Evolutionary conservation across 1,140 invertebrate species (phyloP), one percentile per base, ranked within the genome.

Genomic region (Drosophila bipectinata): DNA sequence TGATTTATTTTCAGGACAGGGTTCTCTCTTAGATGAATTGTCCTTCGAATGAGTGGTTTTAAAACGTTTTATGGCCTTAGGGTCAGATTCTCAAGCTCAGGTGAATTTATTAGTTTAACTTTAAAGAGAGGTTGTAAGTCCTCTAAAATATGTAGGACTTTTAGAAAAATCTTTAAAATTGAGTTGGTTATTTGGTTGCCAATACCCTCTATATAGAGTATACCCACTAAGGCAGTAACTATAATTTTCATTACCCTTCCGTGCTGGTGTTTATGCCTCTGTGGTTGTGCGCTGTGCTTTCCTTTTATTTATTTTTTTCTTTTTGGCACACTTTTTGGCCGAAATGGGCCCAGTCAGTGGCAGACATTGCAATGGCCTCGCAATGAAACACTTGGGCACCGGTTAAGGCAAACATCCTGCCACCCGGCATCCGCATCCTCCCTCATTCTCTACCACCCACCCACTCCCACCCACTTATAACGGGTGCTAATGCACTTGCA

Each of bases 401-500:
- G 80, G 74, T 87, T 87, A 78, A 78, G 72, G 73, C 82, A 71
- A 82, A 82, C 79, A 82, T 83, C 79, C 79, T 83, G 72, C 76
- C 39, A 59, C 54, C 39, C 45, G 34, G 41, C 10, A 57, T 41
- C 52, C 21, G 1, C 68, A 55, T 41, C 44, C 45, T n/a, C 34
- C 47, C 47, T 39, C 48, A 6, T 28, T 6, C 5, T 28, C 47
- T 39, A 58, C 47, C 28, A 14, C 49, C 37, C 62, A 41, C 28
- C 44, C 28, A 41, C 48, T 47, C 53, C 54, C 52, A 53, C 54
- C 61, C 51, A 30, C 32, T 53, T 61, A 44, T 39, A 45, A 55
- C 58, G 73, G 81, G 82, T 87, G 83, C 82, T 87, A 87, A 87
- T 87, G 82, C 83, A 87, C 82, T 87, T 82, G 82, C 83, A 87